Conservation (phyloP, 2,113 vertebrate genomes). For the Acanthochromis polyacanthus region DNA sequence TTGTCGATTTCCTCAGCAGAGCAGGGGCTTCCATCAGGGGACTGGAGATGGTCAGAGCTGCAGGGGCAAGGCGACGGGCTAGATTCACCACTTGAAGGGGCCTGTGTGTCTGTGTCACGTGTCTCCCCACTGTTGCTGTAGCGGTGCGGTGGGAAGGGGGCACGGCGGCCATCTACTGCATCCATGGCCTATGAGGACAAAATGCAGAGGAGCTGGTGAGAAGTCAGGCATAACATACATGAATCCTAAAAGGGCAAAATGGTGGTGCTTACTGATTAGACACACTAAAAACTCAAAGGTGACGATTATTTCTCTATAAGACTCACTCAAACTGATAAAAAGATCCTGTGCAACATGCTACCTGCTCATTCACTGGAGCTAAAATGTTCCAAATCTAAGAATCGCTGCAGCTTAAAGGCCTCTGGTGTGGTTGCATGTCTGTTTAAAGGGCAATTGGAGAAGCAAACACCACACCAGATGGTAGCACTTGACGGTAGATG, state of each 20-base stretch:
- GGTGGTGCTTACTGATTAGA: background rate
- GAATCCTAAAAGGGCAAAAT: background rate
- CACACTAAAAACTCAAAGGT: constrained; percentile 1
- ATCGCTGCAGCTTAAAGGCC: constrained; percentile 3
- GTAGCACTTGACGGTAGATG: constrained; percentile 33
- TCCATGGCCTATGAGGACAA: constrained; percentile 87
- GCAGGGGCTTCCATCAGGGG: constrained; percentile 92
- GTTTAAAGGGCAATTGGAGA: constrained; percentile 45
- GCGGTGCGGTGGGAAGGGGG: constrained; percentile 90
- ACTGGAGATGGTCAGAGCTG: constrained; percentile 88
- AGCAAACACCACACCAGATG: constrained; percentile 53
- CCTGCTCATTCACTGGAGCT: background rate
- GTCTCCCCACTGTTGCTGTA: constrained; percentile 86
- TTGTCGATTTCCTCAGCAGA: constrained; percentile 93
- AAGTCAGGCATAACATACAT: background rate
- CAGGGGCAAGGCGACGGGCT: constrained; percentile 91
- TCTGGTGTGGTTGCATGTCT: constrained; percentile 34
- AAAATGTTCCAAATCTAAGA: constrained; percentile 12
- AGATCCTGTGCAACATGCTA: background rate
- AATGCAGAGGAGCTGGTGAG: constrained; percentile 14
- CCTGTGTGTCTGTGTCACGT: constrained; percentile 94
- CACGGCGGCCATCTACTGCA: constrained; percentile 91
- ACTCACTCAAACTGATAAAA: background rate
- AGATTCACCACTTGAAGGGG: constrained; percentile 90
- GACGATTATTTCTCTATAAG: background rate